phyloP scores from a whole-genome alignment of 2,888 invertebrate genomes.

The Rhaphigaster nebulosa region DNA sequence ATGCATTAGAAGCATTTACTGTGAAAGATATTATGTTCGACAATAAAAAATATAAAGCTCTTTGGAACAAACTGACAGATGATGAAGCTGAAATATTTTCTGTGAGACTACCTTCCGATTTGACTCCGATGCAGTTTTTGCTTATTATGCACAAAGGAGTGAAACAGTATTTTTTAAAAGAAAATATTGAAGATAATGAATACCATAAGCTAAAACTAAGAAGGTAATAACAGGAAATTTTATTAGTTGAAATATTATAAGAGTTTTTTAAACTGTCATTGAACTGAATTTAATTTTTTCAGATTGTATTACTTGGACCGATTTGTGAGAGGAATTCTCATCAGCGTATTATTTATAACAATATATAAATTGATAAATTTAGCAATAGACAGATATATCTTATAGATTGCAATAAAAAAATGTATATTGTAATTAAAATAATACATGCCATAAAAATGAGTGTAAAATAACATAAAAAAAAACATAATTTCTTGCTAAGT shows the following conservation, averaged over 20 bases:
- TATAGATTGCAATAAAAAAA: no score
- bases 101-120: conserved; percentile 37
- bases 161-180: conserved; percentile 60
- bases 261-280: neutral
- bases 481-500: no score
- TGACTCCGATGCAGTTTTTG: conserved; percentile 24
- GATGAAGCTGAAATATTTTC: conserved; percentile 51
- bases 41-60: conserved; percentile 53
- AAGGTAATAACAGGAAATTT: neutral
- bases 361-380: neutral
- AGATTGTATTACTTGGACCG: conserved; percentile 39
- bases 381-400: no score
- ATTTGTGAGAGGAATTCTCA: neutral
- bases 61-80: conserved; percentile 23
- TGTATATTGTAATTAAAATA: no score
- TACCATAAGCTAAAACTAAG: no score
- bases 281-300: neutral
- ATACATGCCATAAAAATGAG: no score
- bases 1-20: no score
- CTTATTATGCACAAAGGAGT: conserved; percentile 50
- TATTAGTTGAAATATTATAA: neutral
- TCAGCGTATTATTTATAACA: neutral
- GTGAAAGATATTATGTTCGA: conserved; percentile 55
- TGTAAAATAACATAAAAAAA: no score
- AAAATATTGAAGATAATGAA: conserved; percentile 60